Evolutionary conservation across 2,113 vertebrate species (phyloP), one percentile per base, ranked within the genome.

Genomic region (Xiphorhynchus elegans): DNA sequence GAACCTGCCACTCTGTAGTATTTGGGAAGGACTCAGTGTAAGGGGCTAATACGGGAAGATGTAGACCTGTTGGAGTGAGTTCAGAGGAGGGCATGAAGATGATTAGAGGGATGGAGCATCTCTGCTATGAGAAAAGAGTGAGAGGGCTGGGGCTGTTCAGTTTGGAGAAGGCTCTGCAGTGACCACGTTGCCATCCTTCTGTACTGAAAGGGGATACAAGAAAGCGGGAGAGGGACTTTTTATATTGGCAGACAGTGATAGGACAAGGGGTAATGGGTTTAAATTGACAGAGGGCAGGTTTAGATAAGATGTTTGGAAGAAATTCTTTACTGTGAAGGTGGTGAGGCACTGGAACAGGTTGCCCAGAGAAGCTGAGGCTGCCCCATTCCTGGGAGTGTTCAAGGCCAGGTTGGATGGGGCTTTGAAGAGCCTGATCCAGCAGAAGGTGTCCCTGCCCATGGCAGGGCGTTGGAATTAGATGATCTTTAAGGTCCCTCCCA

Each of bases 201-300:
- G 49, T 13, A 42, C 11, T 21, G 18, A 49, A 84, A 77, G 23
- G 4, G 29, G 21, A 35, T 70, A 37, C 40, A 49, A 17, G 40
- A 56, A 28, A 63, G 56, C 15, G 42, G 21, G 20, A 77, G 26
- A 63, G 49, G 63, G 14, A 10, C 21, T 33, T 17, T 56, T 84
- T 24, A 3, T 56, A 20, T 11, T 21, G 35, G 17, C 35, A 77
- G 21, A 56, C 8, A 0, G 0, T 18, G 25, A 55, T 3, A 31
- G 29, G 25, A 55, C 29, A 55, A 17, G 1, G 14, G 39, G 35
- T 15, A 77, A 69, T 13, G 31, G 40, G 35, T 69, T 63, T 17
- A 62, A 28, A 37, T 15, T 6, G 35, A 33, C 14, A 40, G 31
- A 47, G 25, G 29, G 4, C 24, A 40, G 55, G n/a, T 56, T 49